A percentile compares a stretch with the other conserved stretches of the same genome.
Evolutionary conservation across 2,113 vertebrate species (phyloP).

Genomic region (Uria aalge): DNA sequence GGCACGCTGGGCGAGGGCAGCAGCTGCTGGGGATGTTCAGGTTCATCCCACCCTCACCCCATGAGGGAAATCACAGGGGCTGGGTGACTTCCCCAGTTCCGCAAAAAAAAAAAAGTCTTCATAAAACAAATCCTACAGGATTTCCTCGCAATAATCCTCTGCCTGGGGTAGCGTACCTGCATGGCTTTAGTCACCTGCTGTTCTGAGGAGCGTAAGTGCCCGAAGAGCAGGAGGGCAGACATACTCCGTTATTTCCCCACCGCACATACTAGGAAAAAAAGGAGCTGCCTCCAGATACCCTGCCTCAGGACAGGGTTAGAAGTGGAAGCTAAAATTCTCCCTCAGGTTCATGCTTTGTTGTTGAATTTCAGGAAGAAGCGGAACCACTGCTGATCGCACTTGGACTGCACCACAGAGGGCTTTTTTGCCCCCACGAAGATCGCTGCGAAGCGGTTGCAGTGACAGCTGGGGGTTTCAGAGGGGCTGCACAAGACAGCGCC

Average conservation of each 20-base stretch:
- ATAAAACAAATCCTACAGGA: neutral
- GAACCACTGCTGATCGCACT: neutral
- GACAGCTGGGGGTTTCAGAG: neutral
- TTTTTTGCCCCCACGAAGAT: neutral
- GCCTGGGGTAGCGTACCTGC: neutral
- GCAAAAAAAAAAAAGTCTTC: neutral
- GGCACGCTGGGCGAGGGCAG: fast-evolving
- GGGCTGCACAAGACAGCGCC: neutral
- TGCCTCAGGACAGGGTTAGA: neutral
- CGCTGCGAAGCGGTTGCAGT: neutral
- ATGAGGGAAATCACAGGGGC: neutral
- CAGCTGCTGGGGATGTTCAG: neutral
- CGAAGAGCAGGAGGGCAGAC: neutral
- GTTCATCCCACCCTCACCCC: neutral
- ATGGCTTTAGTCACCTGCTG: neutral
- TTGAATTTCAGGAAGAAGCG: neutral
- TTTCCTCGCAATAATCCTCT: neutral
- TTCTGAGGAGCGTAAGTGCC: neutral
- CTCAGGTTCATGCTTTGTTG: neutral
- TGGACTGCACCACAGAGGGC: neutral
- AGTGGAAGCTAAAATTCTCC: neutral
- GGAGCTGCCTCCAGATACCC: neutral
- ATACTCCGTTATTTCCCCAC: neutral
- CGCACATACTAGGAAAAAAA: neutral
- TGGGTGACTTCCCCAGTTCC: neutral